Evolutionary conservation across 2,888 invertebrate species (phyloP), one percentile per base, ranked within the genome.

Genomic region (Eurois occulta): DNA sequence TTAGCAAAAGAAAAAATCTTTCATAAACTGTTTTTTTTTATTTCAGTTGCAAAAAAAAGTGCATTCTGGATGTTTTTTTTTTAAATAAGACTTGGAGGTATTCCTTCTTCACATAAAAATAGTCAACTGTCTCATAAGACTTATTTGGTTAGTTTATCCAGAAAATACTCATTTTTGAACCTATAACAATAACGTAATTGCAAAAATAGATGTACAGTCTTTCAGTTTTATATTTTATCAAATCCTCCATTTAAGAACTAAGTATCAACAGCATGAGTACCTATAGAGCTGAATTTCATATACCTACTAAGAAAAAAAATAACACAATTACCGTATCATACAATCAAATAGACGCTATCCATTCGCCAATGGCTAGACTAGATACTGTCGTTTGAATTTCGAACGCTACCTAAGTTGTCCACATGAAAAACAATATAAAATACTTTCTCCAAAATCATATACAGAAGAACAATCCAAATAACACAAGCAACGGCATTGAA

Each of bases 391-490:
- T 32, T 81, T 1, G 3, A 18, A 58, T 55, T 43, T 18, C 10
- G 4, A 52, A 64, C 7, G n/a, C n/a, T 62, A 41, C 13, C 18
- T 65, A 75, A 41, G 3, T 35, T 28, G 58, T 0, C 38, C 21
- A 41, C 35, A 62, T 16, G 1, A 48, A 48, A 78, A 18, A 35
- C 8, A 43, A 52, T 52, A 72, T 46, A 67, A 67, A 41, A 43
- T 21, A 38, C 13, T 38, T 21, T 24, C 6, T 60, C 32, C 24
- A 1, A 66, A 81, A 41, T 66, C 16, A 58, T 32, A 58, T 60
- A 46, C 6, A 67, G n/a, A 85, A n/a, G n/a, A 58, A 48, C 10
- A 69, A 81, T 78, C 28, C 16, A 67, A 70, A 83, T 28, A 46
- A 78, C 48, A 78, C 65, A 71, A 43, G 52, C 65, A 75, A 43